Conservation (phyloP, 1,140 invertebrate species). For the Drosophila mayri region DNA sequence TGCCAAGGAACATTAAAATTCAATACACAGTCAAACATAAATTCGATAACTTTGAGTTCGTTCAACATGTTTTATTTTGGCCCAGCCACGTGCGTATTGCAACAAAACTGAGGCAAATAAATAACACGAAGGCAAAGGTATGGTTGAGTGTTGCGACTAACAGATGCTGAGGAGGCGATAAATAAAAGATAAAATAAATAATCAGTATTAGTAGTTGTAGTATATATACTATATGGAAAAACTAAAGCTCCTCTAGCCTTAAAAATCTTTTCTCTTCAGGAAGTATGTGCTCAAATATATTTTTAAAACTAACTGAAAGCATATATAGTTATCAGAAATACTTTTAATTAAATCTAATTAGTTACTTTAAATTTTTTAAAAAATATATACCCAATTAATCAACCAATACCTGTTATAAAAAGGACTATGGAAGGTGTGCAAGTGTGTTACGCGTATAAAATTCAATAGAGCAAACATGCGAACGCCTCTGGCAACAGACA, state of each 20-base stretch:
- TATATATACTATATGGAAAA: too few species aligned
- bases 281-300: neutral
- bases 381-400: neutral
- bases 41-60: constrained; percentile 78
- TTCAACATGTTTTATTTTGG: constrained; percentile 78
- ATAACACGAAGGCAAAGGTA: neutral
- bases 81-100: constrained; percentile 61
- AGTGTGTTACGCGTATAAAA: constrained; percentile 55
- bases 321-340: neutral
- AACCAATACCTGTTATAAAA: neutral
- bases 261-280: neutral
- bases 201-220: neutral
- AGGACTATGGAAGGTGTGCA: constrained; percentile 23
- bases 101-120: constrained; percentile 17
- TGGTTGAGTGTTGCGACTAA: neutral
- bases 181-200: neutral
- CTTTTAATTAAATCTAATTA: neutral
- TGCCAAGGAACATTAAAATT: constrained; percentile 70
- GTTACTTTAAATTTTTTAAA: rapidly evolving
- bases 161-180: neutral
- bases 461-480: constrained; percentile 75
- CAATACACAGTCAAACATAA: constrained; percentile 79
- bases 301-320: neutral
- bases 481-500: constrained; percentile 53
- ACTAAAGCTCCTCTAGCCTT: neutral